Evolutionary conservation across 2,113 vertebrate genomes (phyloP), one percentile per base, ranked within the genome.

Genomic region (Oreochromis aureus): DNA sequence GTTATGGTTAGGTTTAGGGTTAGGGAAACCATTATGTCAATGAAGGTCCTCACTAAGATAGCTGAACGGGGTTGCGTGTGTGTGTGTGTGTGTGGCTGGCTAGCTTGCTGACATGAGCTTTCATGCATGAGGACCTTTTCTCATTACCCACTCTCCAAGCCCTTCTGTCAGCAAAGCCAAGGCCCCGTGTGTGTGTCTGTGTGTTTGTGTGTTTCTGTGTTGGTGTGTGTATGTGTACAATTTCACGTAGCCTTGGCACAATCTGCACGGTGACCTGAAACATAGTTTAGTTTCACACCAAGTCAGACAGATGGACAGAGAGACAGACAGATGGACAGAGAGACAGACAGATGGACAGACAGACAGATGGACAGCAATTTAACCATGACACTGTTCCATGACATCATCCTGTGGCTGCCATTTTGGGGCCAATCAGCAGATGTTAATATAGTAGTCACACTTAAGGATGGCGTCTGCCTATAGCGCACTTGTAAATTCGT

Each of bases 71-170:
- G n/a, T n/a, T n/a, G n/a, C n/a, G n/a, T n/a, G n/a, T n/a, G n/a
- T n/a, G n/a, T n/a, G n/a, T n/a, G n/a, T n/a, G n/a, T n/a, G n/a
- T n/a, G n/a, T 78, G 80, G 27, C 27, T 82, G 79, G 19, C 71
- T 83, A 79, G 82, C 80, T 76, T 86, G 87, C 94, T 93, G 93
- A 94, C 18, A 53, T 92, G 91, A 81, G 86, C 82, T 81, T 92
- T 93, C 93, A 96, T 91, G 95, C 93, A 94, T 92, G 91, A 94
- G 90, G 86, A 92, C 94, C 82, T 93, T 92, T 94, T 94, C 93
- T 96, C 93, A 95, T 94, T 94, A 95, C 69, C 82, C 88, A 83
- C 89, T 90, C 89, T 90, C 61, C 78, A 63, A 87, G 91, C 80
- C 91, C 93, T 92, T 94, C 91, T 95, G 94, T 94, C 90, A 92